Evolutionary conservation across 2,113 vertebrate species (phyloP), one percentile per base, ranked within the genome.

Genomic region (Tachysurus vachellii): DNA sequence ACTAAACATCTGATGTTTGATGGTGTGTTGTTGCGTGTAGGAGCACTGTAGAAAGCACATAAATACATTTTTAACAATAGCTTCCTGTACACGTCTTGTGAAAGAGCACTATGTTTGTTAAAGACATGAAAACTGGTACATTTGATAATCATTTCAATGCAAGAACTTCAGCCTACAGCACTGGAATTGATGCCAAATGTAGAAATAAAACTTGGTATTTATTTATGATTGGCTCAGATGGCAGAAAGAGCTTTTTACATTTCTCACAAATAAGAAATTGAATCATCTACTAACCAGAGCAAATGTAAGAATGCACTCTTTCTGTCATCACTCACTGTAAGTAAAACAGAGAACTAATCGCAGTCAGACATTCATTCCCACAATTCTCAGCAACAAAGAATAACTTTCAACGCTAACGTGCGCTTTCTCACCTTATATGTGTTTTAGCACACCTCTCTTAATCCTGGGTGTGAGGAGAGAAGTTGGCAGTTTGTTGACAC

Each of bases 261-360:
- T 82, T 59, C 19, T 57, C 10, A 36, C n/a, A 82, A 14, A 82
- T 50, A 62, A 50, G 59, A 82, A 53, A 50, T 53, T 47, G 23
- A 23, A 44, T 66, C 23, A 68, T 66, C 36, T 50, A 66, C 44
- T n/a, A 59, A 61, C 80, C 14, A 53, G 5, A 83, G 16, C n/a
- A 71, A 73, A 82, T 12, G 5, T 26, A 56, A 64, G 70, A 76
- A 56, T 84, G 42, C 75, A 36, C 28, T 82, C 44, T 28, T 42
- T 81, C 85, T 82, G 57, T 87, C 87, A 77, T 80, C 85, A 56
- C 75, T 59, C 26, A 57, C 8, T 5, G 8, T 16, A 62, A 68
- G 79, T 77, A 84, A 87, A 89, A 87, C 61, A 83, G 47, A 28
- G 31, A 75, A 80, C n/a, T 62, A 64, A 75, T 36, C 84, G 54